These are phyloP conservation scores for Poeciliopsis paucimaculata DNA, from an alignment of 2,797 vertebrate genomes.

Conservation along the genomic window DNA sequence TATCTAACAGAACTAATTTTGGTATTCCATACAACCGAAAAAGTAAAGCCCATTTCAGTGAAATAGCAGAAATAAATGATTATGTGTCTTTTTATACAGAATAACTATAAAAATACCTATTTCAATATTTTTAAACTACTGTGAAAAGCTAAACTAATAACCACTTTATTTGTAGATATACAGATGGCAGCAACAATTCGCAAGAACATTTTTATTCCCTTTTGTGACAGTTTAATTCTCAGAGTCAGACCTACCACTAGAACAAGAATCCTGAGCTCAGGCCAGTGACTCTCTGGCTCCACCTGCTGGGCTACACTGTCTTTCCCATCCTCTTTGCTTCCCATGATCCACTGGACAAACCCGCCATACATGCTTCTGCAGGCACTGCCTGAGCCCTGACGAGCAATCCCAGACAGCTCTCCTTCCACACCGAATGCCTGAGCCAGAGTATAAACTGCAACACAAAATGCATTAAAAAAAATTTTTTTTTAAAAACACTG, in stretches of 20 bases:
- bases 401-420: constrained; percentile 90
- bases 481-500: neutral
- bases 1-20: neutral
- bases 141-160: neutral
- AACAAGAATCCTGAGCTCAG: constrained; percentile 88
- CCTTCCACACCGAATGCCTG: constrained; percentile 86
- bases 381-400: constrained; percentile 93
- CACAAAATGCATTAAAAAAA: neutral
- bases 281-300: constrained; percentile 91
- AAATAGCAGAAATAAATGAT: neutral
- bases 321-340: constrained; percentile 84
- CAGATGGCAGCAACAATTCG: neutral
- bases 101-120: neutral
- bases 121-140: neutral
- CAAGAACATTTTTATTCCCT: neutral
- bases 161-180: neutral
- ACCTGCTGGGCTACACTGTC: constrained; percentile 93
- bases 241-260: constrained; percentile 87
- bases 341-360: constrained; percentile 94
- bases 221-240: neutral
- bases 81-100: neutral
- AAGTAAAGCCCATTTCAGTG: neutral
- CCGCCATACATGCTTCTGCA: constrained; percentile 94
- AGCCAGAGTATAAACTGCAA: constrained; percentile 87
- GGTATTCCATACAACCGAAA: neutral